Conservation (phyloP, 2,113 vertebrate genomes). For the Psittacula cyanocephala region DNA sequence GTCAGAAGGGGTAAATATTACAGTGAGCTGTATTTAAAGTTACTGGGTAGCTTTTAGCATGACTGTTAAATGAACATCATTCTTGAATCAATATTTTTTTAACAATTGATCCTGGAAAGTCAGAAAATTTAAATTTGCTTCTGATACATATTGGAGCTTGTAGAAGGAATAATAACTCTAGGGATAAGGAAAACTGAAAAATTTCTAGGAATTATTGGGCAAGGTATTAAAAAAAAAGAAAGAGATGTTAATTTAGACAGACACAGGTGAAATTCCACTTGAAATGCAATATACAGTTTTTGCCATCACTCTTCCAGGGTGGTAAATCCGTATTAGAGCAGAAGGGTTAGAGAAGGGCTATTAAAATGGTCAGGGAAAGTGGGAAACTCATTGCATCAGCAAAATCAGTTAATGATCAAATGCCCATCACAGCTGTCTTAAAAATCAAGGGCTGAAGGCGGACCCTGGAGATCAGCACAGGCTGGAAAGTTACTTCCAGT, state of each 20-base stretch:
- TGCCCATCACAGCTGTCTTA: not conserved
- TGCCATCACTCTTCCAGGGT: not conserved
- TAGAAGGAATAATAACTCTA: not conserved
- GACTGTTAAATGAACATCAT: not conserved
- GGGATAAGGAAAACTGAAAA: not conserved
- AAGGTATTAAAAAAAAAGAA: not conserved
- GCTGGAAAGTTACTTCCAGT: not conserved
- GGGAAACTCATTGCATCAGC: not conserved
- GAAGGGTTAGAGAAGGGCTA: not conserved
- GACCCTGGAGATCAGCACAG: not conserved
- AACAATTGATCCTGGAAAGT: not conserved
- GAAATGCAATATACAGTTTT: not conserved
- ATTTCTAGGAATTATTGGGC: not conserved
- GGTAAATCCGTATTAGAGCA: not conserved
- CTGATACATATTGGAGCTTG: not conserved
- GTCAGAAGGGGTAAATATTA: not conserved
- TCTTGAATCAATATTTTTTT: not conserved
- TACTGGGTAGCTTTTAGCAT: not conserved
- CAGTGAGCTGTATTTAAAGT: not conserved
- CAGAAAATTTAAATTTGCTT: not conserved
- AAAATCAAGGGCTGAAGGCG: not conserved
- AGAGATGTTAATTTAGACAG: not conserved
- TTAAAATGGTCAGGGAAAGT: not conserved
- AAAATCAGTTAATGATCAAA: not conserved
- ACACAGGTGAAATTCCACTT: not conserved